Evolutionary conservation across 2,797 vertebrate species (phyloP), one percentile per base, ranked within the genome.

Genomic region (Sebastes ruberrimus): DNA sequence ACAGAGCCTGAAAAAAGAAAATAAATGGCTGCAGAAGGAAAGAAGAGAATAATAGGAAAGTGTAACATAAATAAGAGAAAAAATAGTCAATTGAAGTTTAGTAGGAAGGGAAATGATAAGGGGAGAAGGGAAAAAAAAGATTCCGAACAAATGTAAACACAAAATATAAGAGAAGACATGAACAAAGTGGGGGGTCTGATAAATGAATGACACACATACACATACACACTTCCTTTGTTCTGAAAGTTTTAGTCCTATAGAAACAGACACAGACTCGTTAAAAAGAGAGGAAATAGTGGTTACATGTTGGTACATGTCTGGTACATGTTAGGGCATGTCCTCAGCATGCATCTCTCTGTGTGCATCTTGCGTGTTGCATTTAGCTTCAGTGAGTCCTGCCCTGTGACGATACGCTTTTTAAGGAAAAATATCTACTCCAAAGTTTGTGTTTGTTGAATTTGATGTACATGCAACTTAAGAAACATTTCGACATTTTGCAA

Each of bases 311-410:
- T 2, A 70, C 87, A 84, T 76, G 83, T 73, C 25, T 35, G 81
- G 55, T 23, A 65, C 84, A 87, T 91, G 91, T 86, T 56, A 4
- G 61, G 67, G 65, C 91, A 81, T 85, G 91, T 85, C 82, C 76
- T 52, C 52, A 82, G 18, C 61, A 33, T 71, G 42, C 9, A 7
- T 42, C 66, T 60, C 10, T 66, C 35, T 49, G 25, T 22, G 38
- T 55, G 6, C 11, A 55, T 52, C 23, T 32, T 82, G 22, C 35
- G 3, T n/a, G 6, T 11, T 5, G n/a, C 27, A 16, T 76, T 68
- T 25, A 80, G 22, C 42, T 60, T 35, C 4, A 52, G 25, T 61
- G 10, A 46, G 16, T 22, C 27, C 7, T 62, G 8, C 1, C 1
- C 25, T 59, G 2, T 59, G 14, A 23, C 1, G 0, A 25, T 38